Percentiles rank a stretch among this genome's conserved stretches.
These are phyloP conservation scores for Arnoldichthys spilopterus DNA, from an alignment of 2,797 vertebrate species.

Conservation along the genomic window DNA sequence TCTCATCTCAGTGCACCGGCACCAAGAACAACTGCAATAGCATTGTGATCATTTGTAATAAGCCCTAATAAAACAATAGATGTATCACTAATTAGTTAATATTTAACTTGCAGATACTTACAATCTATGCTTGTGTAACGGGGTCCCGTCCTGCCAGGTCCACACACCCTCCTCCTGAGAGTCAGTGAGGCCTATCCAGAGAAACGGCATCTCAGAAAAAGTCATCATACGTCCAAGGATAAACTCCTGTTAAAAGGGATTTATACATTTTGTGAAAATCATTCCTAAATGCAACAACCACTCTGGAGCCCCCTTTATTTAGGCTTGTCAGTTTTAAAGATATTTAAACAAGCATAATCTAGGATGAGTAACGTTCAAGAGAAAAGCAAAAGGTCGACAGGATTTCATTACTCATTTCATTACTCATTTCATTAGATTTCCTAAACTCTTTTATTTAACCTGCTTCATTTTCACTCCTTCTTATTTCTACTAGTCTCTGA, in stretches of 20 bases:
- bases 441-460: background rate
- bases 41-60: too few relatives aligned
- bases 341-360: too few relatives aligned
- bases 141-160: conserved; percentile 42
- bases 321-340: background rate
- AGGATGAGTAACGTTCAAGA: too few relatives aligned
- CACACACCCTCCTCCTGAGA: conserved; percentile 39
- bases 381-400: background rate
- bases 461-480: background rate
- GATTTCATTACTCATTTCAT: background rate
- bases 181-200: conserved; percentile 52
- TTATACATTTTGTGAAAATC: background rate
- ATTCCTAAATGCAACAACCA: background rate
- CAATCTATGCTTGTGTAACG: conserved; percentile 26
- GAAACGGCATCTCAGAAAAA: conserved; percentile 34
- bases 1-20: background rate
- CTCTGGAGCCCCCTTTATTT: background rate
- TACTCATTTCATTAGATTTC: too few relatives aligned
- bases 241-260: conserved; percentile 26
- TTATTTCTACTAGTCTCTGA: background rate
- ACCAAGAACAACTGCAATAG: background rate
- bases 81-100: background rate
- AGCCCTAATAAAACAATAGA: background rate
- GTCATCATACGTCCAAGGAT: conserved; percentile 29
- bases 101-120: conserved; percentile 9